Conservation (phyloP, 2,888 invertebrate species). For the Drosophila limbata region DNA sequence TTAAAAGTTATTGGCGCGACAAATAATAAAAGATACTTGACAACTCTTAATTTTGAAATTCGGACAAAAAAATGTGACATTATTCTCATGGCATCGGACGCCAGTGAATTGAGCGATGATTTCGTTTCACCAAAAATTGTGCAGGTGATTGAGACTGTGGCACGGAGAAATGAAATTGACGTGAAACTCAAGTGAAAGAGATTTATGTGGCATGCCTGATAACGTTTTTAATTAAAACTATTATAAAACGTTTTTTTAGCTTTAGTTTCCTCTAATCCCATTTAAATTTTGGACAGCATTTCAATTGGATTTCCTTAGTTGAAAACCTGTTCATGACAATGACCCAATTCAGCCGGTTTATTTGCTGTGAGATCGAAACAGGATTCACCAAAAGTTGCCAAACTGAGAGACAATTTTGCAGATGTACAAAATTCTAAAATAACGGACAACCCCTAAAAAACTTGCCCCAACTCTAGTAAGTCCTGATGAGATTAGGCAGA, state of each 20-base stretch:
- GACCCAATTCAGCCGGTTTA: constrained; percentile 25
- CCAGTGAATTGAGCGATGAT: too few species aligned
- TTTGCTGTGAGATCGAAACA: constrained; percentile 5
- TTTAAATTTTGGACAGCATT: constrained; percentile 16
- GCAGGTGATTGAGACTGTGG: too few species aligned
- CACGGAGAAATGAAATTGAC: too few species aligned
- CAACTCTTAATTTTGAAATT: too few species aligned
- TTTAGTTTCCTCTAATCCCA: constrained; percentile 2
- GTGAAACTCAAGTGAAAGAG: too few species aligned
- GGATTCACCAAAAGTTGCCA: constrained; percentile 13
- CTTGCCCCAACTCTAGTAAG: not conserved
- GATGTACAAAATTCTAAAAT: not conserved
- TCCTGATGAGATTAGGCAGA: not conserved
- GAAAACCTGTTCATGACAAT: constrained; percentile 23
- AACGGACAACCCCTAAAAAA: not conserved
- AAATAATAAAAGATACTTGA: too few species aligned
- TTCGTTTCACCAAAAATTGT: too few species aligned
- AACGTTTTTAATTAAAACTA: not conserved
- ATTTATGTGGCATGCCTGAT: too few species aligned
- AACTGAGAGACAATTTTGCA: constrained; percentile 11
- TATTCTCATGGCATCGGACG: too few species aligned
- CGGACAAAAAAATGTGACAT: too few species aligned
- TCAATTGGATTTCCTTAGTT: constrained; percentile 7
- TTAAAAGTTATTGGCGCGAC: too few species aligned
- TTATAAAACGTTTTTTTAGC: not conserved